Percentiles rank a stretch among this genome's conserved stretches.
phyloP scores from a whole-genome alignment of 2,888 invertebrate species.

The Neoaliturus tenellus region DNA sequence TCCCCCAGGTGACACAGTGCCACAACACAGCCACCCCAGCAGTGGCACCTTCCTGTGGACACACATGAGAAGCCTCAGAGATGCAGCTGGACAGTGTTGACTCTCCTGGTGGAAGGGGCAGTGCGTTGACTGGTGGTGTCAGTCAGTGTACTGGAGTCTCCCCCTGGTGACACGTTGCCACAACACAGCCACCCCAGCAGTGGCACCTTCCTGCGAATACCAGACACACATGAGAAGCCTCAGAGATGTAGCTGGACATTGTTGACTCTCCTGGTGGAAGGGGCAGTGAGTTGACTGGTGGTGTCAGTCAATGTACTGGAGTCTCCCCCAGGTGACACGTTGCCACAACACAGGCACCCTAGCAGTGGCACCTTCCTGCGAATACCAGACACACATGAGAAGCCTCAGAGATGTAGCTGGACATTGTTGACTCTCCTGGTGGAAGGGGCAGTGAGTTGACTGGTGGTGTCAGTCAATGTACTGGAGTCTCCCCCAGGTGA shows the following conservation, averaged over 20 bases:
- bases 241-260: conserved; percentile 53
- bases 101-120: conserved; percentile 20
- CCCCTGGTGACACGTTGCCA: conserved; percentile 54
- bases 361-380: conserved; percentile 63
- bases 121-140: conserved; percentile 60
- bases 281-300: conserved; percentile 48
- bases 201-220: conserved; percentile 61
- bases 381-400: no score
- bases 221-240: conserved; percentile 2
- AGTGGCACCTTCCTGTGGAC: conserved; percentile 62
- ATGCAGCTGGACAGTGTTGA: conserved; percentile 55
- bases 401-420: conserved; percentile 38
- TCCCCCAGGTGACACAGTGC: conserved; percentile 53
- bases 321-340: conserved; percentile 55
- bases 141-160: conserved; percentile 62
- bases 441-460: conserved; percentile 38
- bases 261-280: conserved; percentile 34
- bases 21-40: conserved; percentile 63
- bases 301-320: conserved; percentile 63
- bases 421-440: conserved; percentile 41
- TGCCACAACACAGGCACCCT: conserved; percentile 62
- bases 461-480: conserved; percentile 63
- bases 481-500: conserved; percentile 59
- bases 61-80: conserved; percentile 24
- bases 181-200: conserved; percentile 63